phyloP scores from a whole-genome alignment of 2,888 invertebrate species.

The Barypeithes pellucidus region DNA sequence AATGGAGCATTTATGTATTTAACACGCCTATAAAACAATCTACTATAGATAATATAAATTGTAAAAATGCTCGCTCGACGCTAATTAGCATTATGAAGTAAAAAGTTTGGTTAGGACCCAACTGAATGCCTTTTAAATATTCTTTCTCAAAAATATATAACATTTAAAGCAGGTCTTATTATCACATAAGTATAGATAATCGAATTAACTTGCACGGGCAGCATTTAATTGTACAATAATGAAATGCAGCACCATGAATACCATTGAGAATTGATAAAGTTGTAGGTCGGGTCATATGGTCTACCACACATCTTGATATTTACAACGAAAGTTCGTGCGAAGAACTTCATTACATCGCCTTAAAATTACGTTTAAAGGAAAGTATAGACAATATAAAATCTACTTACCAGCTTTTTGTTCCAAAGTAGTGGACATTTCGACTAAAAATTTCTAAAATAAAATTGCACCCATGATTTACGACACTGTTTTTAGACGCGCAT shows the following conservation, averaged over 20 bases:
- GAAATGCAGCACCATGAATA: constrained; percentile 1
- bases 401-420: constrained; percentile 57
- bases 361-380: neutral
- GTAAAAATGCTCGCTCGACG: neutral
- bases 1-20: neutral
- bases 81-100: too few species aligned
- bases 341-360: neutral
- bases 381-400: constrained; percentile 21
- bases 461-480: constrained; percentile 1
- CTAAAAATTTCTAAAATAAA: constrained; percentile 49
- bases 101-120: neutral
- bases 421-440: constrained; percentile 58
- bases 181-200: too few species aligned
- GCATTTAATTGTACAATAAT: neutral
- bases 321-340: neutral
- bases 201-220: neutral
- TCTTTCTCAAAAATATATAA: neutral
- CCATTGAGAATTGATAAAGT: constrained; percentile 8
- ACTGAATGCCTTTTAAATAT: neutral
- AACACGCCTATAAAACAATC: neutral
- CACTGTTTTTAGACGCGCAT: constrained; percentile 53
- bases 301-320: neutral
- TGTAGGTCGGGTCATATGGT: constrained; percentile 18
- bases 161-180: too few species aligned
- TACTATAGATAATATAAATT: neutral